Base-by-base conservation (phyloP, 2,113 vertebrate genomes). In the Pteropus alecto region DNA sequence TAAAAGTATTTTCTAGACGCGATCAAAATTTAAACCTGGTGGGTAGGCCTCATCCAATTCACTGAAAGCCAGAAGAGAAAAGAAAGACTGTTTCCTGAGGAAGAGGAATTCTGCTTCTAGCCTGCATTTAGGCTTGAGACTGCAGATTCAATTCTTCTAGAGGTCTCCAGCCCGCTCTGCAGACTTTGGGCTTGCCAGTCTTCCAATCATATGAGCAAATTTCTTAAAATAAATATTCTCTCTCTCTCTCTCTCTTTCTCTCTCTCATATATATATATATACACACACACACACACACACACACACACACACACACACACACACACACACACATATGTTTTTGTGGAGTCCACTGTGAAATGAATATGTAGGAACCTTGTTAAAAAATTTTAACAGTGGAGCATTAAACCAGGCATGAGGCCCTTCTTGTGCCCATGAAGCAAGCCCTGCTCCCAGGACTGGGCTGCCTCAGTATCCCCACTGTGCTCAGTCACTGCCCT, bases 61-160 rank as follows among this genome's bases (percentile, higher is more conserved):
- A 15, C 9, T 15, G 43, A 41, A 61, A 10, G 24, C 18, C 41
- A 15, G 21, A 71, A 71, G 54, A n/a, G 54, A 15, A 9, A 10
- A 86, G 65, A 41, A 10, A 86, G 65, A 41, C 3, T 38, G 43
- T 14, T 16, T 0, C 18, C 41, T 0, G 0, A 3, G 24, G 91
- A 51, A 41, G 46, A 35, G 46, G 58, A 46, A 10, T 24, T n/a
- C 65, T 63, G 76, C 43, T 21, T 63, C 21, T 7, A 30, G 13
- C 26, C 63, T 48, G 74, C n/a, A 38, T 14, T 58, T 2, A 16
- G 51, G 13, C 43, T 79, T 2, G 18, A 61, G 19, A 24, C n/a
- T 14, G 4, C 5, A 5, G 11, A 8, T 1, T 6, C 41, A 3
- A 0, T 1, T 63, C 54, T 70, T 16, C 5, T 33, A 0, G 5